phyloP scores from a whole-genome alignment of 2,888 invertebrate species.

The Cephalotes varians region DNA sequence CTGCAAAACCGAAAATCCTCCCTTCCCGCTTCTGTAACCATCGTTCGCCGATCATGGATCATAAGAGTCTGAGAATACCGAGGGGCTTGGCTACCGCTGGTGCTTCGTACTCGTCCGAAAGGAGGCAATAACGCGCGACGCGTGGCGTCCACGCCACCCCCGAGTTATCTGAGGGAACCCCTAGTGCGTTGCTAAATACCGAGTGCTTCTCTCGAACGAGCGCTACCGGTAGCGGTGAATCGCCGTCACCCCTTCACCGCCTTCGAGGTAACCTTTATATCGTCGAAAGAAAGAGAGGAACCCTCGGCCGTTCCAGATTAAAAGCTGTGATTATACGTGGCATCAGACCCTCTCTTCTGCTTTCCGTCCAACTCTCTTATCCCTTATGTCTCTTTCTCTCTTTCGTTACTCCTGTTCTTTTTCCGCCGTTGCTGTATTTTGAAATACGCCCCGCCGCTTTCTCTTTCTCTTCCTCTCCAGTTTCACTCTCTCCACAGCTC shows the following conservation, averaged over 20 bases:
- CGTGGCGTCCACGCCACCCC: slow-evolving; percentile 79
- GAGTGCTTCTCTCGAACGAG: slow-evolving; percentile 59
- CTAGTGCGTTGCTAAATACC: slow-evolving; percentile 82
- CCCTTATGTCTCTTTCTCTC: slow-evolving; percentile 5
- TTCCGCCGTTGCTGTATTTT: slow-evolving; percentile 49
- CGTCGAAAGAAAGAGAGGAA: slow-evolving; percentile 76
- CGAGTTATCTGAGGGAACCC: slow-evolving; percentile 77
- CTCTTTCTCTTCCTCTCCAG: slow-evolving; percentile 43
- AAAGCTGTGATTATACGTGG: slow-evolving; percentile 82
- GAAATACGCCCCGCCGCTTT: slow-evolving; percentile 47
- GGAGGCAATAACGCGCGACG: slow-evolving; percentile 82
- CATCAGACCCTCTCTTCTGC: slow-evolving; percentile 58
- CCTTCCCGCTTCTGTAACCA: slow-evolving; percentile 60
- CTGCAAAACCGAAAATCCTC: slow-evolving; percentile 17
- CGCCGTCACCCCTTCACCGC: slow-evolving; percentile 55
- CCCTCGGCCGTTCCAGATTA: slow-evolving; percentile 79
- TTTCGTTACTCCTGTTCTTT: slow-evolving; percentile 25
- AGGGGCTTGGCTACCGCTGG: slow-evolving; percentile 51
- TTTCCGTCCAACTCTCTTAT: slow-evolving; percentile 38
- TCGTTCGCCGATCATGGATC: slow-evolving; percentile 58
- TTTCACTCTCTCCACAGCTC: slow-evolving; percentile 52
- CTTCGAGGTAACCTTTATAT: slow-evolving; percentile 65
- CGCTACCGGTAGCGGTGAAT: slow-evolving; percentile 44
- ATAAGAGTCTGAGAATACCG: slow-evolving; percentile 54
- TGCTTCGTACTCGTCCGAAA: slow-evolving; percentile 54